Percentiles rank a stretch among this genome's conserved stretches.
These are phyloP conservation scores for Scelioninae gen. 1 DNA, from an alignment of 2,888 invertebrate species.

Conservation along the genomic window DNA sequence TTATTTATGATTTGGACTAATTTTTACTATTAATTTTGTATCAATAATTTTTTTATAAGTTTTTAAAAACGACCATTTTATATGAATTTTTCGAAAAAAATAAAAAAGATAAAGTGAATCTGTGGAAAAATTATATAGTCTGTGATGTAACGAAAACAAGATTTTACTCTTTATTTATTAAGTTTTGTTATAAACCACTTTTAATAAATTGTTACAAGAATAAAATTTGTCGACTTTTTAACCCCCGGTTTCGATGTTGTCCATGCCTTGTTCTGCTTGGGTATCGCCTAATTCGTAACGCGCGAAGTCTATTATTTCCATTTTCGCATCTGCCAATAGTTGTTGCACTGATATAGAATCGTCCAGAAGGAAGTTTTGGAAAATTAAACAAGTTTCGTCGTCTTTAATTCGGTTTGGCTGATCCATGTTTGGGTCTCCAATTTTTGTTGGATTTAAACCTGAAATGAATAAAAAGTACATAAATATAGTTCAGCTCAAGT, in stretches of 20 bases:
- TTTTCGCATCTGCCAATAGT: conserved; percentile 88
- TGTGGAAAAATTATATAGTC: too few species aligned
- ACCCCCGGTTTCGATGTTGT: conserved; percentile 88
- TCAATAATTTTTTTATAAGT: too few species aligned
- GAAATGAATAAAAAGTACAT: conserved; percentile 38
- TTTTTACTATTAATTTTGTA: neutral
- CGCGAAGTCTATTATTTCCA: conserved; percentile 91
- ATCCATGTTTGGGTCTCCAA: conserved; percentile 88
- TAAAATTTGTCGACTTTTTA: conserved; percentile 78
- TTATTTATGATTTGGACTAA: neutral
- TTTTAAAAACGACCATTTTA: too few species aligned
- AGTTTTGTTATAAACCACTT: conserved; percentile 2
- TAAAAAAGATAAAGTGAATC: neutral
- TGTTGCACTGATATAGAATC: conserved; percentile 90
- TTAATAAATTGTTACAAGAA: conserved; percentile 7
- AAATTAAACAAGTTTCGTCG: conserved; percentile 92
- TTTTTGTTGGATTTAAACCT: conserved; percentile 91
- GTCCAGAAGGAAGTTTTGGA: conserved; percentile 94
- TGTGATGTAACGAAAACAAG: conserved; percentile 40
- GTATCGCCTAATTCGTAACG: conserved; percentile 94
- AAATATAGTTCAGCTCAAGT: too few species aligned
- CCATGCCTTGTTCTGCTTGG: conserved; percentile 84
- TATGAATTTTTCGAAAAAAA: neutral
- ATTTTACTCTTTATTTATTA: conserved; percentile 37
- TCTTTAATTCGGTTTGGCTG: conserved; percentile 88